phyloP scores from a whole-genome alignment of 2,888 invertebrate species.

The Gibbula magus region DNA sequence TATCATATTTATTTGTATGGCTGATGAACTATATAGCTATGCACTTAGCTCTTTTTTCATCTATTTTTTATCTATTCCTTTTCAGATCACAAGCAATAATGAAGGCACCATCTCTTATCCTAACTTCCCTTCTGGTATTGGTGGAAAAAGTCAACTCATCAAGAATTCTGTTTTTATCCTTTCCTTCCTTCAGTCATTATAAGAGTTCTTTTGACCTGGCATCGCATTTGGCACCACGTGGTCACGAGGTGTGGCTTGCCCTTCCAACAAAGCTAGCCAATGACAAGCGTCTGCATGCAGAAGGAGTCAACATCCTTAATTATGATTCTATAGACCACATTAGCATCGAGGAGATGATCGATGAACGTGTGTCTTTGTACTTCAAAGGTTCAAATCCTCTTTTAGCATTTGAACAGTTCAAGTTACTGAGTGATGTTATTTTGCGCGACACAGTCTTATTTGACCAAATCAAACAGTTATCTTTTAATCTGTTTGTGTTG shows the following conservation, averaged over 20 bases:
- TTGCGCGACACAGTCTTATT: not conserved
- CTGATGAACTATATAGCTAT: too few species aligned
- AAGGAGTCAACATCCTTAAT: not conserved
- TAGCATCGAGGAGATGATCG: not conserved
- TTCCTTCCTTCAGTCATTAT: not conserved
- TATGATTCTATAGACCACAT: not conserved
- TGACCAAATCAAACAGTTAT: not conserved
- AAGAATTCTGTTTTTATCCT: not conserved
- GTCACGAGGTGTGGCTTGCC: not conserved
- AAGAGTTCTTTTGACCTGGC: not conserved
- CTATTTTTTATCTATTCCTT: too few species aligned
- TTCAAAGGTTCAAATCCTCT: not conserved
- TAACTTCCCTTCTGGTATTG: too few species aligned
- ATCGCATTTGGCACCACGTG: not conserved
- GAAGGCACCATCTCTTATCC: too few species aligned
- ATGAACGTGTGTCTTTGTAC: not conserved
- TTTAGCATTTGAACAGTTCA: not conserved
- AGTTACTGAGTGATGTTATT: not conserved
- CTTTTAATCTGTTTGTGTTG: constrained; percentile 38
- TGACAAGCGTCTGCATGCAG: not conserved
- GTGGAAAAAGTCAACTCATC: not conserved
- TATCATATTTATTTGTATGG: too few species aligned
- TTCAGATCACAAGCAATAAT: too few species aligned
- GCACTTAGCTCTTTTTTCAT: too few species aligned
- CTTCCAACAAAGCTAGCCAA: not conserved